These are phyloP conservation scores for Ornithorhynchus anatinus DNA, from an alignment of 2,113 vertebrate genomes.

Conservation along the genomic window DNA sequence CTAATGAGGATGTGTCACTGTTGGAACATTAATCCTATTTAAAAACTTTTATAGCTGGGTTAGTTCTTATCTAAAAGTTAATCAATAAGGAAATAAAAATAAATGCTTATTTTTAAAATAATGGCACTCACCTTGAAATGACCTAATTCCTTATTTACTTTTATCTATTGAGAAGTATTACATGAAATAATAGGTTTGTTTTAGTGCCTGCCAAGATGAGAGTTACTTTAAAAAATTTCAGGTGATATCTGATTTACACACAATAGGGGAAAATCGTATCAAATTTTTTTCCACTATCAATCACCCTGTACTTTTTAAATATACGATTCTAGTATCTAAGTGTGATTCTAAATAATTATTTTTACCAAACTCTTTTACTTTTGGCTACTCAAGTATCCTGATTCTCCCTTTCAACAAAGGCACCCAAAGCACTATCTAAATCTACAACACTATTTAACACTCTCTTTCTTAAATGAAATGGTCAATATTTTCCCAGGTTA, in stretches of 20 bases:
- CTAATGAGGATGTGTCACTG: constrained; percentile 18
- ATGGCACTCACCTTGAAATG: background rate
- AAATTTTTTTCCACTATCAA: background rate
- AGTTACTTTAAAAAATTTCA: background rate
- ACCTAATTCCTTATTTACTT: constrained; percentile 18
- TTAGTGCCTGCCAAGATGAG: constrained; percentile 16
- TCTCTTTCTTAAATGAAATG: background rate
- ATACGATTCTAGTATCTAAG: constrained; percentile 10
- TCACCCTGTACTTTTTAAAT: constrained; percentile 6
- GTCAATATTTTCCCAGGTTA: background rate
- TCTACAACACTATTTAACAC: background rate
- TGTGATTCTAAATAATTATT: constrained; percentile 11
- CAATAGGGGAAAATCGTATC: background rate
- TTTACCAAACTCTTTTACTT: constrained; percentile 8
- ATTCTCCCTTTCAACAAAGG: background rate
- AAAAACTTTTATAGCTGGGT: constrained; percentile 27
- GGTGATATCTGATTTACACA: constrained; percentile 15
- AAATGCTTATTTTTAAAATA: background rate
- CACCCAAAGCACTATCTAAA: background rate
- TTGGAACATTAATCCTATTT: constrained; percentile 21
- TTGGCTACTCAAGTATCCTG: background rate
- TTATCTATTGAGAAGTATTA: constrained; percentile 13
- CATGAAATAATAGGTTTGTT: background rate
- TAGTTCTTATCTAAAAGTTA: background rate
- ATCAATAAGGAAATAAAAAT: constrained; percentile 7